A percentile compares a stretch with the other conserved stretches of the same genome.
Evolutionary conservation across 2,797 vertebrate genomes (phyloP).

Genomic region (Epinephelus coioides): DNA sequence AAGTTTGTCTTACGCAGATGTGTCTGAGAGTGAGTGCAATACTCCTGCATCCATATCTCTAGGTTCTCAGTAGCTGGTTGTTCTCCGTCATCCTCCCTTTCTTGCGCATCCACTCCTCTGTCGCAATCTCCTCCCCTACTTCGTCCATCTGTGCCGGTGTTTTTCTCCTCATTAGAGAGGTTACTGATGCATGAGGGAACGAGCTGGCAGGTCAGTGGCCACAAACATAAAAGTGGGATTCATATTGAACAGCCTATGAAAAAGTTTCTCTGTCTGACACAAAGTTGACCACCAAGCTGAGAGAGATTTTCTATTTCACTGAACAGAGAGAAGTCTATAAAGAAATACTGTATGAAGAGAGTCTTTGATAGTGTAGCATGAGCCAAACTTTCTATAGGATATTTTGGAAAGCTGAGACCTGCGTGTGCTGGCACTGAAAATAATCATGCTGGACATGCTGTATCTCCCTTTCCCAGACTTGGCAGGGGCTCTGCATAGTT

Average conservation of each 20-base stretch:
- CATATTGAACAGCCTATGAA: constrained; percentile 63
- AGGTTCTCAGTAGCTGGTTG: not conserved
- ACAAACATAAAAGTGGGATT: constrained; percentile 68
- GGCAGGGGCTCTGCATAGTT: constrained; percentile 53
- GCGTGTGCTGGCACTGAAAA: constrained; percentile 25
- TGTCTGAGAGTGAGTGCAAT: not conserved
- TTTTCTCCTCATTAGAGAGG: constrained; percentile 79
- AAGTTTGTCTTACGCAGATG: not conserved
- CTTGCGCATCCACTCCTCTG: constrained; percentile 39
- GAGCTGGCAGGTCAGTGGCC: constrained; percentile 67
- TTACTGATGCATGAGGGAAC: constrained; percentile 74
- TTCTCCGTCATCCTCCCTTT: constrained; percentile 31
- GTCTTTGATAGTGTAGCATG: not conserved
- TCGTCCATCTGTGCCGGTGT: constrained; percentile 59
- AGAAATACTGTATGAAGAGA: not conserved
- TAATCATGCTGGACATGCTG: constrained; percentile 46
- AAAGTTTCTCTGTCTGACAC: constrained; percentile 46
- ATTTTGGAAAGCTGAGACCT: not conserved
- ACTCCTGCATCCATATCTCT: not conserved
- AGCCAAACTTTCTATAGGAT: not conserved
- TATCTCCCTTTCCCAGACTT: constrained; percentile 50
- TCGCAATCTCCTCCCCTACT: constrained; percentile 46
- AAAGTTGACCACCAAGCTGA: constrained; percentile 4
- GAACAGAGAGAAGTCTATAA: not conserved
- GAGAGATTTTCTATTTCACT: constrained; percentile 1